Conservation (phyloP, 2,888 invertebrate genomes). For the Oscheius onirici region DNA sequence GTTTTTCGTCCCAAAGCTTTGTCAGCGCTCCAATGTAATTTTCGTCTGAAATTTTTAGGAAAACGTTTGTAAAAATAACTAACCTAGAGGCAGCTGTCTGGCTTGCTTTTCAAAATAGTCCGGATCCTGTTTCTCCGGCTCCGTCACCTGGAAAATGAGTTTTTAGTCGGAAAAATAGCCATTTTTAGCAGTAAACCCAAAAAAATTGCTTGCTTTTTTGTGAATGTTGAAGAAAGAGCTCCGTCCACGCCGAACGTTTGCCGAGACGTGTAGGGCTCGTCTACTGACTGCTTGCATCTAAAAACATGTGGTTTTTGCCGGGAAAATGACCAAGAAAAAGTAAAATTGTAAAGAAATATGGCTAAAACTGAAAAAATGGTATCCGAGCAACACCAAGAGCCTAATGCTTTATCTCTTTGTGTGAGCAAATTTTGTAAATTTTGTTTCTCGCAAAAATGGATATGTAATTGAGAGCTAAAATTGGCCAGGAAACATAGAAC, state of each 20-base stretch:
- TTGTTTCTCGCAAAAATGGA: no score
- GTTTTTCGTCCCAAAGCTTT: conserved; percentile 65
- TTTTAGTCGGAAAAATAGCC: no score
- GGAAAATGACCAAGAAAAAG: no score
- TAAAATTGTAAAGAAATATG: no score
- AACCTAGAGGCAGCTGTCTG: conserved; percentile 62
- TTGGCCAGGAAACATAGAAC: no score
- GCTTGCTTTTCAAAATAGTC: conserved; percentile 69
- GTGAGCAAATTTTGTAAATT: no score
- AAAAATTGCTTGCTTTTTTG: conserved; percentile 52
- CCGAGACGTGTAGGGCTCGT: conserved; percentile 16
- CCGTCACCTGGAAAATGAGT: conserved; percentile 54
- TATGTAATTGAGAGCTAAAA: no score
- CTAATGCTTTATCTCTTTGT: no score
- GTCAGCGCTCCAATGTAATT: conserved; percentile 66
- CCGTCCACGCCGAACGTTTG: conserved; percentile 36
- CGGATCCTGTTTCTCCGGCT: conserved; percentile 66
- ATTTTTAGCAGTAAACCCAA: background rate
- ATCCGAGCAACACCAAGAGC: no score
- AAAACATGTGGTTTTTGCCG: background rate
- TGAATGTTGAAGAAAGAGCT: conserved; percentile 63
- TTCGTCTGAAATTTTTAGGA: no score
- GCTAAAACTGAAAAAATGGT: no score
- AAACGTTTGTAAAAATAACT: background rate
- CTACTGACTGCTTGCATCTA: conserved; percentile 31